Base-by-base conservation (phyloP, 2,113 vertebrate genomes). In the Rhinoptilus africanus region DNA sequence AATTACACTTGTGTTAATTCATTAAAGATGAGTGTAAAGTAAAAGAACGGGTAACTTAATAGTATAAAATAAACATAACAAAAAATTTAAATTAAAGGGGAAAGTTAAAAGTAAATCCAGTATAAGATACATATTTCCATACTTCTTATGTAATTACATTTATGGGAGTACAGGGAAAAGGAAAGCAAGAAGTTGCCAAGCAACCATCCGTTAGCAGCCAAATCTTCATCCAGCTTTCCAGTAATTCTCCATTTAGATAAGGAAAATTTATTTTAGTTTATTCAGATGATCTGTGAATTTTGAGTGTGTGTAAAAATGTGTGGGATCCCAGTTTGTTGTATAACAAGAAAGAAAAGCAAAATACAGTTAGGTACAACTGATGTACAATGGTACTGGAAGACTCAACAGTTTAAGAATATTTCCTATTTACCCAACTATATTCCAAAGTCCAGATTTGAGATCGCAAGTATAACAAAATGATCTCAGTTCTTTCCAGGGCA, bases 101-200 rank as follows among this genome's bases (percentile, higher is more conserved):
- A 87, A 93, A 89, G 9, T 47, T 57, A 50, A 13, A 79, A 76
- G 34, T 78, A 86, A 91, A 91, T 64, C 28, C 35, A 73, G 18
- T 71, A 68, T 50, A 50, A 78, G 43, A 75, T 28, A 59, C 54
- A 83, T 57, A 14, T 17, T 60, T 85, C 63, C 27, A 4, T 69
- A 32, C 28, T 93, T 79, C 68, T 32, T 34, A 28, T 68, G 27
- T 68, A 64, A 82, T 79, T 91, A 34, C n/a, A 59, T 80, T 96
- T 85, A 71, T 77, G 72, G 24, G 78, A 74, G 14, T 83, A 54
- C 4, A 6, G 53, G 67, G 68, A 54, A 89, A 94, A 4, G 2
- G 62, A 91, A 92, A 90, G 71, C n/a, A 96, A 30, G 27, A 92
- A 47, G 50, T 85, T 93, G 59, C 96, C 85, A 74, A 75, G 59